Evolutionary conservation across 2,888 invertebrate species (phyloP), one percentile per base, ranked within the genome.

Genomic region (Odontocerum albicorne): DNA sequence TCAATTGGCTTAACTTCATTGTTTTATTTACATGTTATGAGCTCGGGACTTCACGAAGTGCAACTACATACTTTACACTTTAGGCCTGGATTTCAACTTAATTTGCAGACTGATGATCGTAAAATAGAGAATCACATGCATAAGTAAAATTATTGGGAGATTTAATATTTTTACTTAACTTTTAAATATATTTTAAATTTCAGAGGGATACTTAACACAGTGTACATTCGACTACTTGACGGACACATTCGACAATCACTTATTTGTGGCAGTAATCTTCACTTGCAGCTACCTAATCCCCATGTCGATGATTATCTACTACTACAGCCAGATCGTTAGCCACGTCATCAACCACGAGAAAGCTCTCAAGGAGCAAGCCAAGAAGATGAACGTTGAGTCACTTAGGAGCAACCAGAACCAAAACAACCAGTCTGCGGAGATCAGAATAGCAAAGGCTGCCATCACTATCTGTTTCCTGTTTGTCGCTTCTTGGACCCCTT

Each of bases 331-430:
- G 66, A 88, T 92, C 60, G 90, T 92, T n/a, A 86, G 84, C 44
- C 90, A 91, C 68, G 92, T 92, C n/a, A 86, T 90, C 61, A 84
- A 82, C 42, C 92, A 93, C 63, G 92, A 92, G 69, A 92, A 90
- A 64, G 87, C 90, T 36, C 75, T 92, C 16, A 83, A 85, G 65
- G 74, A 72, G 62, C 75, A 77, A 70, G 92, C 92, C 0, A 92
- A 91, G 67, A 92, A 92, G 72, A 93, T 92, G 92, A 92, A 92
- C 66, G 90, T 92, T 0, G 91, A 92, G 65, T 92, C 92, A 1
- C 73, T 92, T 22, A 12, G 73, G 66, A 77, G 85, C 59, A 84
- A 90, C 71, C 84, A 87, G 68, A 79, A 82, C 62, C 78, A 81
- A 49, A 81, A 85, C 33, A 69, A 67, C 32, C 80, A 90, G 62